Evolutionary conservation across 2,888 invertebrate genomes (phyloP), one percentile per base, ranked within the genome.

Genomic region (Pyrgus malvae): DNA sequence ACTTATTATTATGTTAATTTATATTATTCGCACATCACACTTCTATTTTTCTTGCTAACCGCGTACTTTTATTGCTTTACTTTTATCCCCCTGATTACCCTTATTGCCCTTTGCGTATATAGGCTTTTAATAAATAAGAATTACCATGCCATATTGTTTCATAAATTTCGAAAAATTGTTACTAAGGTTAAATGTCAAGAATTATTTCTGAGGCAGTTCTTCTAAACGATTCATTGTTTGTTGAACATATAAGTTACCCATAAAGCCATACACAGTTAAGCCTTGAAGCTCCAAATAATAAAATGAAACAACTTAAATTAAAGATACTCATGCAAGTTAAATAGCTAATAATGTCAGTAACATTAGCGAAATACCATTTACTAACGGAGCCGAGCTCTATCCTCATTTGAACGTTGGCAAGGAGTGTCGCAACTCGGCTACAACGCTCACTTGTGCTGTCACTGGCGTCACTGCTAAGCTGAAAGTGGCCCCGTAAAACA

Each of bases 401-500:
- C 65, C 61, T 67, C 60, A 64, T 57, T 64, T 62, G 60, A 69
- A 67, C 63, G 61, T 61, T 62, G 64, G 62, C 56, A 61, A 60
- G 59, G 60, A 67, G 66, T 76, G 69, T 74, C 70, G 75, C 72
- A 75, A 78, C 67, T 61, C 60, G 51, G 53, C 64, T 68, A 70
- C 70, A 74, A 74, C 69, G 68, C 64, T 65, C 65, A 69, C 66
- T 66, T 68, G 68, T 60, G 58, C 70, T 74, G 73, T 70, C 74
- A 72, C 79, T 60, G 58, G 70, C 74, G 73, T 70, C 74, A 72
- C 79, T 78, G 76, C 74, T 76, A 69, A 76, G 67, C 76, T 79
- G 78, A 83, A 83, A 82, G 78, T 80, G 73, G 78, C 70, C 74
- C 74, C 78, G 74, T 75, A 74, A 79, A 83, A 78, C 74, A 76